A percentile compares a stretch with the other conserved stretches of the same genome.
Evolutionary conservation across 2,888 invertebrate species (phyloP).

Genomic region (Drosophila aldrichi): DNA sequence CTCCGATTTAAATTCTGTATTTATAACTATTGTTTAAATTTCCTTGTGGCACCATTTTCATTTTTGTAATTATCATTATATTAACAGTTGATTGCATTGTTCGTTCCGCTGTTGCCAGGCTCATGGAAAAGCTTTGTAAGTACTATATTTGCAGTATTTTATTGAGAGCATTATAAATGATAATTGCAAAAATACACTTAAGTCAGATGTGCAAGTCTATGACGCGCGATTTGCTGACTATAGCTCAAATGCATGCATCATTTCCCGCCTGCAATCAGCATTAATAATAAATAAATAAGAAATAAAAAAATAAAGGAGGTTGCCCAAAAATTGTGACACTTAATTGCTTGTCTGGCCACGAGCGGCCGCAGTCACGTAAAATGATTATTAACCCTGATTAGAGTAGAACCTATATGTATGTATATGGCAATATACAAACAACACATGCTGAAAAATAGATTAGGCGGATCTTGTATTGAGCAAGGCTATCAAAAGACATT

Average conservation of each 20-base stretch:
- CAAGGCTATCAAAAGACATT: constrained; percentile 19
- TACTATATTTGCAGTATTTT: constrained; percentile 36
- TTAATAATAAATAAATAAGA: background rate
- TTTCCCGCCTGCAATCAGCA: background rate
- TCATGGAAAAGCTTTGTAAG: constrained; percentile 15
- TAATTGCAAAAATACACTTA: constrained; percentile 28
- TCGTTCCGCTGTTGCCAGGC: constrained; percentile 41
- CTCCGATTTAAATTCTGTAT: background rate
- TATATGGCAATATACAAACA: constrained; percentile 6
- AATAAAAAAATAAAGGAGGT: constrained; percentile 27
- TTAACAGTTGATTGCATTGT: constrained; percentile 14
- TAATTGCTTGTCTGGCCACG: constrained; percentile 50
- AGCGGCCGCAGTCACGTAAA: constrained; percentile 55
- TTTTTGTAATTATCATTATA: background rate
- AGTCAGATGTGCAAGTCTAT: constrained; percentile 33
- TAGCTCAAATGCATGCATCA: constrained; percentile 13
- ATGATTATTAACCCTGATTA: constrained; percentile 47
- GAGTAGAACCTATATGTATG: constrained; percentile 26
- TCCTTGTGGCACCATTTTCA: constrained; percentile 8
- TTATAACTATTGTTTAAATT: background rate
- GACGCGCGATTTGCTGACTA: constrained; percentile 53
- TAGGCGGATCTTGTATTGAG: constrained; percentile 26
- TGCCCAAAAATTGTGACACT: constrained; percentile 35
- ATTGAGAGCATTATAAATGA: constrained; percentile 42
- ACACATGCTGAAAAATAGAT: constrained; percentile 18